Base-by-base conservation (phyloP, 2,888 invertebrate species). In the Biston stratarius region DNA sequence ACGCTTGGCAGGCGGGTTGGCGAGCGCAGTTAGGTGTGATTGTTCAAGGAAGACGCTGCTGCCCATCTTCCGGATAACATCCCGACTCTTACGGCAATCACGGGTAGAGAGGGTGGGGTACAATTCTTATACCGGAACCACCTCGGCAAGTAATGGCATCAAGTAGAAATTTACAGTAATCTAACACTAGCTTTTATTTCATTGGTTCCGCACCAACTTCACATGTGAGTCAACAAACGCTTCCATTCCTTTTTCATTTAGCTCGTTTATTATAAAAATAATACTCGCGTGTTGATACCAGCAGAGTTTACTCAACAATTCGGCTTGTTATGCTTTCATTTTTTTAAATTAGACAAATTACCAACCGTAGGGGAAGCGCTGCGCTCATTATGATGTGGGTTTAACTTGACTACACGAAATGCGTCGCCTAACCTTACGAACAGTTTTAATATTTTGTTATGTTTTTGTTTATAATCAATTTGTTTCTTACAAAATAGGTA, bases 321-420 rank as follows among this genome's bases (percentile, higher is more conserved):
- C 74, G 75, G 76, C 72, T 77, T 70, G 74, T 79, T 77, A 73
- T 72, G 78, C 78, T 79, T 79, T 78, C 56, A 80, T 79, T 83
- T 84, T 58, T 85, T 82, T 83, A 81, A 86, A 86, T 87, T 81
- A 86, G 81, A 82, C 81, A 79, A 82, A 85, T 84, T 81, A 84
- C 72, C 9, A 67, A 71, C 74, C 69, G 61, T 62, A 64, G 72
- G 77, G 75, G 78, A 79, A 77, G 77, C 74, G 79, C 71, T 71
- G 69, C 71, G 69, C 75, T 83, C 77, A 77, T 82, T 82, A 79
- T 65, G 74, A 76, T 76, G 69, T 55, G 59, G 70, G 67, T 80
- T 66, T 82, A 71, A 68, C 67, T 75, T 62, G 73, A 75, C 72
- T 72, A 64, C 69, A 76, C 66, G 57, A 64, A 62, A 63, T 57